These are phyloP conservation scores for Cichlasoma orientale DNA, from an alignment of 2,797 vertebrate species.

Conservation along the genomic window DNA sequence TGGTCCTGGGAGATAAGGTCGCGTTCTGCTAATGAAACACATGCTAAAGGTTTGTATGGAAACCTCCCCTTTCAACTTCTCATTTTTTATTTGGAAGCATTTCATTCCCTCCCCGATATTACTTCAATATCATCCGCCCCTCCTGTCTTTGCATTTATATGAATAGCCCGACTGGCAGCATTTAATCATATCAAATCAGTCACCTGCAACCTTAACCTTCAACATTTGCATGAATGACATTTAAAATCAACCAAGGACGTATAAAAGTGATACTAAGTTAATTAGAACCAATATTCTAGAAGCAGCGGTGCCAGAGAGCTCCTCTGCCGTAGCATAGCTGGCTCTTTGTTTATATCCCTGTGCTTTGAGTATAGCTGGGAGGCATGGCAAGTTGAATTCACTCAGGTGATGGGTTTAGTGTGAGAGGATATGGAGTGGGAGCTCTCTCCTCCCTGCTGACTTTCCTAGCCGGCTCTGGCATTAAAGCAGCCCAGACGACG, in stretches of 20 bases:
- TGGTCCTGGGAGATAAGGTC: conserved; percentile 74
- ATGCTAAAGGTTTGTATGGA: conserved; percentile 62
- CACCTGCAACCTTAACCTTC: conserved; percentile 35
- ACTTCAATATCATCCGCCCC: conserved; percentile 25
- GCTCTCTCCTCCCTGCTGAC: conserved; percentile 54
- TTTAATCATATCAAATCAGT: conserved; percentile 36
- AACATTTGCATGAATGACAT: conserved; percentile 40
- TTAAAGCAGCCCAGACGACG: conserved; percentile 69
- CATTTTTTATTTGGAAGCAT: conserved; percentile 60
- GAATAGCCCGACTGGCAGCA: neutral
- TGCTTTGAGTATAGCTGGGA: conserved; percentile 55
- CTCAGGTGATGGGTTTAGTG: conserved; percentile 72
- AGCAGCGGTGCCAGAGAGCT: conserved; percentile 37
- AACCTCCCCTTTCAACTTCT: conserved; percentile 42
- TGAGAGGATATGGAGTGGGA: conserved; percentile 45
- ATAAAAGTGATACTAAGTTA: conserved; percentile 53
- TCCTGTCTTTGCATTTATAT: conserved; percentile 46
- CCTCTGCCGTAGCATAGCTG: conserved; percentile 39
- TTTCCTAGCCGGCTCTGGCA: conserved; percentile 67
- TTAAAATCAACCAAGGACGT: conserved; percentile 47
- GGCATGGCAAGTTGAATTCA: conserved; percentile 64
- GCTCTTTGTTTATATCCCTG: conserved; percentile 59
- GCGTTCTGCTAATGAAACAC: conserved; percentile 74
- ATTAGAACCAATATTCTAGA: conserved; percentile 54
- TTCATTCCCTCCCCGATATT: conserved; percentile 35